These are phyloP conservation scores for Vireo griseus DNA, from an alignment of 2,797 vertebrate genomes.

Conservation along the genomic window DNA sequence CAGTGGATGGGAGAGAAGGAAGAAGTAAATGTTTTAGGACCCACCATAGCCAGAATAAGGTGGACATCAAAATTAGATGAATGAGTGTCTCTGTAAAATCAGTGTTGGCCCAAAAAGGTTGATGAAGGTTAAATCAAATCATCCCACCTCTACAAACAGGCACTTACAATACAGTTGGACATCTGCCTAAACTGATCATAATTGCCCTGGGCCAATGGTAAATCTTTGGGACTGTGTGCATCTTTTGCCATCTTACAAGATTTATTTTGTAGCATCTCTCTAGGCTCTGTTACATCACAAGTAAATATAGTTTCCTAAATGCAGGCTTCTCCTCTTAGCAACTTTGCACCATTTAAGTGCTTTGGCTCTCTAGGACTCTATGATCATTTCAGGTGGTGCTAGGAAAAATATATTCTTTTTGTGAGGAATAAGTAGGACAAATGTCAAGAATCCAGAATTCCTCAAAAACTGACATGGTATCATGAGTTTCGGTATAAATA, in stretches of 20 bases:
- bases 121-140: not conserved
- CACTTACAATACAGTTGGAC: not conserved
- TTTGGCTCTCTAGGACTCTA: not conserved
- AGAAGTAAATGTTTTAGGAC: not conserved
- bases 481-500: not conserved
- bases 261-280: not conserved
- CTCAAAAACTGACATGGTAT: not conserved
- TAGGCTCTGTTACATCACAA: not conserved
- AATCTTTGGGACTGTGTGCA: not conserved
- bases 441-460: constrained; percentile 14
- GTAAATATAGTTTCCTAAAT: not conserved
- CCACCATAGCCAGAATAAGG: not conserved
- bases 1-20: not conserved
- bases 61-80: not conserved
- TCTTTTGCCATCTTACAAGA: not conserved
- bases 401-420: not conserved
- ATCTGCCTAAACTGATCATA: not conserved
- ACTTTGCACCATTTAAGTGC: not conserved
- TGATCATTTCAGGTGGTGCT: not conserved
- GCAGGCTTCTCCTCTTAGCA: not conserved
- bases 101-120: not conserved
- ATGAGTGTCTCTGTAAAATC: not conserved
- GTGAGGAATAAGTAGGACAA: not conserved
- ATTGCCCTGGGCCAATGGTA: not conserved
- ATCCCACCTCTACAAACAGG: not conserved